Conservation (phyloP, 2,888 invertebrate species). For the Perizoma affinitatum region DNA sequence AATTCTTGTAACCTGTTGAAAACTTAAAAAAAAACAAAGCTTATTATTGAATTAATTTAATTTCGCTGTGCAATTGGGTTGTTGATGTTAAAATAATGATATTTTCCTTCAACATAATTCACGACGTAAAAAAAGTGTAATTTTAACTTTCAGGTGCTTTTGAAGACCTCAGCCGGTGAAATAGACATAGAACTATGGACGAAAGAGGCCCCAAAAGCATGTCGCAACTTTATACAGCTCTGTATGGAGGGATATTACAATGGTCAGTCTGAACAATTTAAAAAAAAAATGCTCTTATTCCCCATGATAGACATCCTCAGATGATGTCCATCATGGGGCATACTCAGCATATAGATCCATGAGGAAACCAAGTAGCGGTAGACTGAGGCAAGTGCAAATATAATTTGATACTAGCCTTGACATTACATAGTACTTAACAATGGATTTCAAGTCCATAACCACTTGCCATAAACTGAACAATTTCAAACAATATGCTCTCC, state of each 20-base stretch:
- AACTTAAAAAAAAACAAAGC: not conserved
- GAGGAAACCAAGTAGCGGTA: no score
- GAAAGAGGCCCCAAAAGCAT: slow-evolving; percentile 97
- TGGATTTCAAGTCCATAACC: no score
- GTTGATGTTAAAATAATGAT: not conserved
- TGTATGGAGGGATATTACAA: slow-evolving; percentile 98
- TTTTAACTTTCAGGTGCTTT: slow-evolving; percentile 87
- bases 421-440: no score
- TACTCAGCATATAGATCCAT: no score
- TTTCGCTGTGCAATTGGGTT: not conserved
- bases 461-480: no score
- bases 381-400: no score
- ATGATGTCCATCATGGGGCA: no score
- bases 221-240: slow-evolving; percentile 96
- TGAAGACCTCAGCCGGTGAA: slow-evolving; percentile 97
- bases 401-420: no score
- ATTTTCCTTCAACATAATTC: not conserved
- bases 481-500: no score
- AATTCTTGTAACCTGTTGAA: not conserved
- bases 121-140: not conserved
- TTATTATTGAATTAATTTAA: not conserved
- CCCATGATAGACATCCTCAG: no score
- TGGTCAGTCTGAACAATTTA: slow-evolving; percentile 59
- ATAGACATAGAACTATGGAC: slow-evolving; percentile 99
- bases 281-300: no score